phyloP scores from a whole-genome alignment of 2,113 vertebrate species.

The Ciconia boyciana region DNA sequence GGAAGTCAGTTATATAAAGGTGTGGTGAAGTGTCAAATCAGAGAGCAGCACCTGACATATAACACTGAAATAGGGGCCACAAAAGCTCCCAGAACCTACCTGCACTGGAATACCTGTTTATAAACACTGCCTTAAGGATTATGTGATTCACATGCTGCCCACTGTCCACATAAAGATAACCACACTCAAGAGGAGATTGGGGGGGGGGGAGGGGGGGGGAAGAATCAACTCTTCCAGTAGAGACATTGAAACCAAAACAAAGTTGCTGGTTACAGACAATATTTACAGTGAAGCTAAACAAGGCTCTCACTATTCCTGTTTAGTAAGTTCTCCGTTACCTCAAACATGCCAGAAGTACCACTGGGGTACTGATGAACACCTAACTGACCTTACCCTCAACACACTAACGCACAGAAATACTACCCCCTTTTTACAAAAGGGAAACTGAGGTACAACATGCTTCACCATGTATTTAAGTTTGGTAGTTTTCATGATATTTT shows the following conservation, averaged over 20 bases:
- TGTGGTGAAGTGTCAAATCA: background rate
- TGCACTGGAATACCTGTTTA: background rate
- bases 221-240: background rate
- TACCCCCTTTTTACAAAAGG: background rate
- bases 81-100: background rate
- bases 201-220: no score
- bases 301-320: background rate
- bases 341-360: background rate
- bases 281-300: background rate
- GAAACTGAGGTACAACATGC: background rate
- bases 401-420: accelerated
- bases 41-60: background rate
- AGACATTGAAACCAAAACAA: background rate
- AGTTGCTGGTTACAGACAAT: background rate
- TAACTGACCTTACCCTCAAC: background rate
- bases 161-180: background rate
- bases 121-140: background rate
- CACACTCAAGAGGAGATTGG: background rate
- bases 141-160: background rate
- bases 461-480: background rate
- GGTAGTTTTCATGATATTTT: background rate
- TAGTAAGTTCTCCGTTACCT: background rate
- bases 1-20: background rate
- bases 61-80: background rate
- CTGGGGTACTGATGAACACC: background rate